phyloP scores from a whole-genome alignment of 2,797 vertebrate genomes.

The Pelodytes ibericus region DNA sequence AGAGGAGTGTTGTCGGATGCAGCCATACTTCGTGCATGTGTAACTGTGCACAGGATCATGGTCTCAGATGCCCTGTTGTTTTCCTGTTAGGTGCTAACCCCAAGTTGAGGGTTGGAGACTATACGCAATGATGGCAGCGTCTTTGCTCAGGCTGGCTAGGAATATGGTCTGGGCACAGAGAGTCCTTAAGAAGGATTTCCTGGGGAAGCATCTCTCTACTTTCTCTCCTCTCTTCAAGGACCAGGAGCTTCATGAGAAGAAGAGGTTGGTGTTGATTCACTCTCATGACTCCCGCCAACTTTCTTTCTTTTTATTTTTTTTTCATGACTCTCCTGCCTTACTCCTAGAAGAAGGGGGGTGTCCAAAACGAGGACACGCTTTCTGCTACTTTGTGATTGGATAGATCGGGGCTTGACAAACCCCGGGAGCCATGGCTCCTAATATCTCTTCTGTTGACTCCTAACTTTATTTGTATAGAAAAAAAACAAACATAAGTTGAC shows the following conservation, averaged over 20 bases:
- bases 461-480: no score
- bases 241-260: constrained; percentile 83
- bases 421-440: no score
- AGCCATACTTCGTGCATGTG: accelerated
- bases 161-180: constrained; percentile 76
- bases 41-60: accelerated
- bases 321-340: constrained; percentile 29
- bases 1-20: neutral
- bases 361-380: no score
- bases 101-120: constrained; percentile 44
- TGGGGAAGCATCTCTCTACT: constrained; percentile 69
- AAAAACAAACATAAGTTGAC: no score
- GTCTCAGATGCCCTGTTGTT: constrained; percentile 63
- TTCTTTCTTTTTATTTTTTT: no score
- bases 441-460: no score
- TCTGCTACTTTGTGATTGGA: no score
- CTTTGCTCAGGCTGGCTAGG: constrained; percentile 78
- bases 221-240: constrained; percentile 74
- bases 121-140: constrained; percentile 76
- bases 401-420: no score
- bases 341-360: no score
- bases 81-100: constrained; percentile 75
- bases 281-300: constrained; percentile 43
- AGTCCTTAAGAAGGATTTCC: constrained; percentile 77
- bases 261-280: constrained; percentile 89